phyloP scores from a whole-genome alignment of 2,888 invertebrate species.

The Bugula neritina region DNA sequence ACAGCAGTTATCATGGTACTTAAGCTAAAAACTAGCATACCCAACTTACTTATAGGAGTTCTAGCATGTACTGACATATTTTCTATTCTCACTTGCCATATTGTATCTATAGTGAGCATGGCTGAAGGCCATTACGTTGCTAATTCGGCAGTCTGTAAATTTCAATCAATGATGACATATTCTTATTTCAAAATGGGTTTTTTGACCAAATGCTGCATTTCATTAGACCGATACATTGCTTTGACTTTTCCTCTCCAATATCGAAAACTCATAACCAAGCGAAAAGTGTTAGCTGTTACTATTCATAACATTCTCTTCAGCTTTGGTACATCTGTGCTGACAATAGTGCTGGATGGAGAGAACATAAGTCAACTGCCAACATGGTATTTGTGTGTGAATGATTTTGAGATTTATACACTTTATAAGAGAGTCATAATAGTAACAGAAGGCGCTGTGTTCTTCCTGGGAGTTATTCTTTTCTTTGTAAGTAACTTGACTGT shows the following conservation, averaged over 20 bases:
- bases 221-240: slow-evolving; percentile 8
- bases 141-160: background rate
- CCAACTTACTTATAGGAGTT: slow-evolving; percentile 13
- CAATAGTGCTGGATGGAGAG: background rate
- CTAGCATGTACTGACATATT: slow-evolving; percentile 7
- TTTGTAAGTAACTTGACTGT: slow-evolving; percentile 14
- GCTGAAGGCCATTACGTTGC: background rate
- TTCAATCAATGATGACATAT: slow-evolving; percentile 24
- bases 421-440: background rate
- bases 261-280: slow-evolving; percentile 13
- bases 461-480: slow-evolving; percentile 14
- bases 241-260: slow-evolving; percentile 14
- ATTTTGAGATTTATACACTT: background rate
- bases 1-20: slow-evolving; percentile 25
- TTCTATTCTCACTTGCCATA: slow-evolving; percentile 23
- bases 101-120: slow-evolving; percentile 1
- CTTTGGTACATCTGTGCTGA: slow-evolving; percentile 9
- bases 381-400: slow-evolving; percentile 21
- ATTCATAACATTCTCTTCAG: slow-evolving; percentile 11
- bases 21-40: background rate
- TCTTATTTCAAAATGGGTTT: slow-evolving; percentile 23
- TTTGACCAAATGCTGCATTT: slow-evolving; percentile 24
- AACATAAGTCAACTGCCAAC: slow-evolving; percentile 3
- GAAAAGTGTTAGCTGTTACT: background rate
- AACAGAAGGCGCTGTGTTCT: background rate